Percentiles rank a stretch among this genome's conserved stretches.
Conservation (phyloP, 64 coral and sea anemone species). For the Cladopsammia gracilis region DNA sequence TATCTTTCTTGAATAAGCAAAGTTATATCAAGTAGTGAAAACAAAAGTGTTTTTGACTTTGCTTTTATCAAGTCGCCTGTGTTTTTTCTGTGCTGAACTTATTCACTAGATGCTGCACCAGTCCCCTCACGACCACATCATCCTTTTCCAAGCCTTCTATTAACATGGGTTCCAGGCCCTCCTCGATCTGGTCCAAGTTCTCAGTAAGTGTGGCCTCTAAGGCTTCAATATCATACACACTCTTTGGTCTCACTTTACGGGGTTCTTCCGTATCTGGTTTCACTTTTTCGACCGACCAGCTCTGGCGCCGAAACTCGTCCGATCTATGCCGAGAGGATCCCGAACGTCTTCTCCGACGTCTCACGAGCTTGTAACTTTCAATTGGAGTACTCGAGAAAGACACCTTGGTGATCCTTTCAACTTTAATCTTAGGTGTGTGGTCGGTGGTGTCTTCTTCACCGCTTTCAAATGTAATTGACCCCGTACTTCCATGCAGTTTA, state of each 20-base stretch:
- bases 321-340: slow-evolving; percentile 51
- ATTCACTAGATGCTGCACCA: slow-evolving; percentile 72
- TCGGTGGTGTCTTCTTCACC: not conserved
- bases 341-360: slow-evolving; percentile 60
- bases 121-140: slow-evolving; percentile 66
- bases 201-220: slow-evolving; percentile 51
- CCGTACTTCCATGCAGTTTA: not conserved
- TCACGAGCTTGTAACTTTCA: slow-evolving; percentile 50
- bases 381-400: slow-evolving; percentile 47
- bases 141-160: slow-evolving; percentile 71
- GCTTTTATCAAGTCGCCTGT: not conserved
- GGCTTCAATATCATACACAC: slow-evolving; percentile 65
- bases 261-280: slow-evolving; percentile 51
- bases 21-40: not conserved
- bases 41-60: not conserved
- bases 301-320: slow-evolving; percentile 41
- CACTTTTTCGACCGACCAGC: slow-evolving; percentile 73
- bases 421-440: slow-evolving; percentile 66
- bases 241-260: slow-evolving; percentile 52
- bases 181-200: slow-evolving; percentile 40
- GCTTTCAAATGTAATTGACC: not conserved
- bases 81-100: slow-evolving; percentile 54
- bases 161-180: slow-evolving; percentile 62
- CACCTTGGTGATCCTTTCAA: slow-evolving; percentile 67
- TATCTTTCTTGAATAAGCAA: not conserved